phyloP scores from a whole-genome alignment of 2,888 invertebrate genomes.

The Odontomyia ornata region DNA sequence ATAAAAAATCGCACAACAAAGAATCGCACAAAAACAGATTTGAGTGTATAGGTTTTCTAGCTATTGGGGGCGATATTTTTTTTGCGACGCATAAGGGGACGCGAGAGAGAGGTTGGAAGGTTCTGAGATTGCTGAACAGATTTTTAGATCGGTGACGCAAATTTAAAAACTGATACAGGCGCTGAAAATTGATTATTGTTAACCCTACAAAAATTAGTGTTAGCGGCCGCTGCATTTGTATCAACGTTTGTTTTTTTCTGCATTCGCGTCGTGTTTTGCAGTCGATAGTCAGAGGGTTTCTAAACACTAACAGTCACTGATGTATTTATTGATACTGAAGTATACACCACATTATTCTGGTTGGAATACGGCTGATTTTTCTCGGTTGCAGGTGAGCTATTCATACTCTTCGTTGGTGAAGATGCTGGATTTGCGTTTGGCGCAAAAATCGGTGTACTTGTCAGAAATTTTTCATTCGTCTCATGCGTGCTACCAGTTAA shows the following conservation, averaged over 20 bases:
- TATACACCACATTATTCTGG: slow-evolving; percentile 32
- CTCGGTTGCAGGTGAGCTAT: slow-evolving; percentile 42
- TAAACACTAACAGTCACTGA: slow-evolving; percentile 51
- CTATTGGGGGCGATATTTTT: slow-evolving; percentile 45
- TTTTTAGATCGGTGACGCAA: slow-evolving; percentile 24
- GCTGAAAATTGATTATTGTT: slow-evolving; percentile 34
- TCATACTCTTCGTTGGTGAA: background rate
- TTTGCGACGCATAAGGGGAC: slow-evolving; percentile 11
- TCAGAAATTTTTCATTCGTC: slow-evolving; percentile 33
- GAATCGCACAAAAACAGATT: too few species aligned
- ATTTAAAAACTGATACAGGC: background rate
- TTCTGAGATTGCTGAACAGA: slow-evolving; percentile 6
- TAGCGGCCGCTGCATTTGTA: background rate
- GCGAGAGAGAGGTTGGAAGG: slow-evolving; percentile 32
- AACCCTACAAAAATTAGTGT: background rate
- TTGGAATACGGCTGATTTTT: background rate
- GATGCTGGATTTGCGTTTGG: slow-evolving; percentile 37
- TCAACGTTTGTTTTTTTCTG: background rate
- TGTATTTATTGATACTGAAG: slow-evolving; percentile 49
- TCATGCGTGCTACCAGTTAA: slow-evolving; percentile 52
- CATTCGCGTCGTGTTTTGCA: background rate
- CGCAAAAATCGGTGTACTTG: background rate
- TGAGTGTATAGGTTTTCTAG: slow-evolving; percentile 19
- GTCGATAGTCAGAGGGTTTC: background rate
- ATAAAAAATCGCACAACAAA: too few species aligned